Base-by-base conservation (phyloP, 2,797 vertebrate species). In the Merluccius polli region DNA sequence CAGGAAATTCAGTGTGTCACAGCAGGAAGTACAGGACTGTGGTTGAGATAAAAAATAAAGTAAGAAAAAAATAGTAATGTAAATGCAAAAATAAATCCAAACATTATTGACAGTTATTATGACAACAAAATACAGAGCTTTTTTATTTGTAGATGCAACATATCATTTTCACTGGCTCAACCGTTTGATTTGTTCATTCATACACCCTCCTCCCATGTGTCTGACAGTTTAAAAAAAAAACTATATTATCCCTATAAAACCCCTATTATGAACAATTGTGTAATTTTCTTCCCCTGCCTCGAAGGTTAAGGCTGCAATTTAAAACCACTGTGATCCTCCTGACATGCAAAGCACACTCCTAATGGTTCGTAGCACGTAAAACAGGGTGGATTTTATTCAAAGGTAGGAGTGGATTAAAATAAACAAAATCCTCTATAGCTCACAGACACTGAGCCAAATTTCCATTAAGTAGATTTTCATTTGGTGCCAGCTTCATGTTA, bases 401-500 rank as follows among this genome's bases (percentile, higher is more conserved):
- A 81, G 30, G 15, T 35, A 11, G 29, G 76, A 13, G 48, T 24
- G 21, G 4, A 0, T 27, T 36, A 77, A 33, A 31, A 79, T 65
- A 33, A 65, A 29, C 21, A 36, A 29, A 52, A 75, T 16, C 15
- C 27, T 24, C n/a, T 11, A 44, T 41, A 72, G 33, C n/a, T 74
- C 75, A 77, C 38, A 78, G 68, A 21, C 73, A 68, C 77, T 27
- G 2, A 79, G 44, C 73, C 77, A 72, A 29, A 70, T 81, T 72
- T 81, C 10, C 36, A 75, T 77, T 52, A 70, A 16, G 32, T 36
- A 77, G 77, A 73, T 81, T 76, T 78, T 12, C 74, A 77, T 75
- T 79, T 73, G n/a, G 79, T 79, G 41, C 13, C 65, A 24, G 52
- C 48, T 71, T 79, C 77, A 74, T 78, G 44, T 31, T 41, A 68